Percentiles rank a stretch among this genome's conserved stretches.
Conservation (phyloP, 2,888 invertebrate species). For the Eristalinus aeneus region DNA sequence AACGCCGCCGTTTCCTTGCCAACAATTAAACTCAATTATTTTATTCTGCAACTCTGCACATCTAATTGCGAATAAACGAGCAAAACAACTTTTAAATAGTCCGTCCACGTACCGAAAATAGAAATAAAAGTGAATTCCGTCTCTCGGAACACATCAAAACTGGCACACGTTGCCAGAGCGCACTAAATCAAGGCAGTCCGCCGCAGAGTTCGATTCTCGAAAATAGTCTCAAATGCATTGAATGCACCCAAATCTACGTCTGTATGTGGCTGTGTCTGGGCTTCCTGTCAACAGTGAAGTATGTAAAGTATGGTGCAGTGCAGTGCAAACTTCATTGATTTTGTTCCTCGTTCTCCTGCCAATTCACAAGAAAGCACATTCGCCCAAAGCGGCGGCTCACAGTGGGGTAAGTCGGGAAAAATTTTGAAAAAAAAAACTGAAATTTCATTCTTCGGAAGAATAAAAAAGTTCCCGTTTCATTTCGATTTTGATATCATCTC, state of each 20-base stretch:
- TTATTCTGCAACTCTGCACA: slow-evolving; percentile 48
- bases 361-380: slow-evolving; percentile 6
- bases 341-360: slow-evolving; percentile 41
- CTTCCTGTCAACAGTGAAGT: background rate
- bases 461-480: too few relatives aligned
- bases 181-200: background rate
- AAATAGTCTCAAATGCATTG: slow-evolving; percentile 45
- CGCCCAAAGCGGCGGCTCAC: background rate
- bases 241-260: slow-evolving; percentile 2
- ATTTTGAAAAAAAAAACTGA: too few relatives aligned
- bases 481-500: too few relatives aligned
- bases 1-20: slow-evolving; percentile 64
- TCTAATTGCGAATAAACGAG: slow-evolving; percentile 16
- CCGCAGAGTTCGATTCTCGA: slow-evolving; percentile 33
- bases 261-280: background rate
- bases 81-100: slow-evolving; percentile 22
- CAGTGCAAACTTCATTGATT: slow-evolving; percentile 41
- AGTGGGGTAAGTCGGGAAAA: background rate
- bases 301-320: background rate
- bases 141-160: slow-evolving; percentile 62
- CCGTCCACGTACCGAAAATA: slow-evolving; percentile 28
- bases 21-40: slow-evolving; percentile 62
- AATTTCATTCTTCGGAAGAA: too few relatives aligned
- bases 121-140: slow-evolving; percentile 35
- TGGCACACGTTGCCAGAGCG: slow-evolving; percentile 54